These are phyloP conservation scores for Stegana nigrithorax DNA, from an alignment of 2,888 invertebrate species.

Conservation along the genomic window DNA sequence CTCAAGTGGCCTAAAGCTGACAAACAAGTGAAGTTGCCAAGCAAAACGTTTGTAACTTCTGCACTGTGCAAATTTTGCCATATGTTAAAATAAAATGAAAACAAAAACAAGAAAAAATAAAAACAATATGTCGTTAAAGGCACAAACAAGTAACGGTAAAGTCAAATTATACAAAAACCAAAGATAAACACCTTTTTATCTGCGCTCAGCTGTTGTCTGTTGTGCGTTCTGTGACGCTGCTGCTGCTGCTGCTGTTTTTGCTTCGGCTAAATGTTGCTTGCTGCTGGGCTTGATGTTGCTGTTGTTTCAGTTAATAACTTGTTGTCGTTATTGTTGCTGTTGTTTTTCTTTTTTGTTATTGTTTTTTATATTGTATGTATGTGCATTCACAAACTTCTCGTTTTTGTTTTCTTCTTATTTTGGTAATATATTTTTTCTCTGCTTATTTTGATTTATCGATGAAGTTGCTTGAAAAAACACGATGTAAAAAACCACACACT, in stretches of 20 bases:
- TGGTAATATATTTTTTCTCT: neutral
- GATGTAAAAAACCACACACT: too few species aligned
- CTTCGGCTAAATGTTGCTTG: too few species aligned
- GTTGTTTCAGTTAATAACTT: conserved; percentile 17
- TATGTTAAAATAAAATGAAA: neutral
- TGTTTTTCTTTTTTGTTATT: neutral
- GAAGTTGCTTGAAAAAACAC: too few species aligned
- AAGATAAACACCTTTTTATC: conserved; percentile 37
- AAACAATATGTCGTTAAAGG: conserved; percentile 20
- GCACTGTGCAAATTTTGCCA: too few species aligned
- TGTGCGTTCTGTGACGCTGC: conserved; percentile 11
- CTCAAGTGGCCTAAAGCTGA: neutral
- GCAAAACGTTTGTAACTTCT: conserved; percentile 22
- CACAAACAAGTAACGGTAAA: conserved; percentile 14
- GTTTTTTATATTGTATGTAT: neutral
- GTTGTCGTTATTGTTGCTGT: neutral
- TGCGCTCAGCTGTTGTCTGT: too few species aligned
- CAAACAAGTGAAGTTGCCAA: conserved; percentile 18
- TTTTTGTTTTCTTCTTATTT: neutral
- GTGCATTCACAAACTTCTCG: neutral
- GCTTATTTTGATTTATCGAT: neutral
- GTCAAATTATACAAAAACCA: conserved; percentile 4
- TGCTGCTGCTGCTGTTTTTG: conserved; percentile 26
- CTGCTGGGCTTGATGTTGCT: conserved; percentile 30
- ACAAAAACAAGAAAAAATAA: conserved; percentile 13